phyloP scores from a whole-genome alignment of 2,113 vertebrate genomes.

The Colistium nudipinnis region DNA sequence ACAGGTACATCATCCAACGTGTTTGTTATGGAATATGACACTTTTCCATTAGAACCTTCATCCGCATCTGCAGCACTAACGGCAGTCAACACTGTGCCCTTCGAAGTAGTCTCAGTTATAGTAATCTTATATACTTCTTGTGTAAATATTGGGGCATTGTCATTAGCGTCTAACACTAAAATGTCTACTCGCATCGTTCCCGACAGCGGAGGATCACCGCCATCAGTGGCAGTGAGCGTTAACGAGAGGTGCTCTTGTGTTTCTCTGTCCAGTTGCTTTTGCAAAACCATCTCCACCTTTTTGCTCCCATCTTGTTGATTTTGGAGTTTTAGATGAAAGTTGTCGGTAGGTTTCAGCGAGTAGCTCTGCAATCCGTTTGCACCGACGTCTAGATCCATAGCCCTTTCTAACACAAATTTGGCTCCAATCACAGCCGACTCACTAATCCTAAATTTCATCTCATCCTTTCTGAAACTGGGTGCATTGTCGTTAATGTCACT shows the following conservation, averaged over 20 bases:
- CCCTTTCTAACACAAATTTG: conserved; percentile 66
- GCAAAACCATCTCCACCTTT: conserved; percentile 52
- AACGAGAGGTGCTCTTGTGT: conserved; percentile 23
- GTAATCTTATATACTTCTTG: conserved; percentile 38
- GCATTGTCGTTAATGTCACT: conserved; percentile 63
- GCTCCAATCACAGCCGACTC: conserved; percentile 62
- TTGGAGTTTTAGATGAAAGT: conserved; percentile 51
- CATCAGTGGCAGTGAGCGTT: conserved; percentile 52
- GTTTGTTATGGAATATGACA: conserved; percentile 53
- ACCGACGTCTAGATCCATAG: conserved; percentile 49
- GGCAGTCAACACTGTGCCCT: conserved; percentile 1
- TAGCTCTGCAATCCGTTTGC: conserved; percentile 57
- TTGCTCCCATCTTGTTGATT: conserved; percentile 45
- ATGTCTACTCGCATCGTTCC: conserved; percentile 63
- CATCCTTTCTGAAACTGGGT: conserved; percentile 42
- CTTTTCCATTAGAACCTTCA: conserved; percentile 40
- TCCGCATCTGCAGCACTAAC: conserved; percentile 49
- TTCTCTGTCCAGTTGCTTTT: conserved; percentile 60
- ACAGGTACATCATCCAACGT: conserved; percentile 19
- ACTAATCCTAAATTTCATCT: conserved; percentile 60
- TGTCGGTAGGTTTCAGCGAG: conserved; percentile 47
- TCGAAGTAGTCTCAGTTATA: conserved; percentile 17
- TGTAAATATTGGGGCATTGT: conserved; percentile 62
- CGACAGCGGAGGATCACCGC: conserved; percentile 61
- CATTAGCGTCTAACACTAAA: conserved; percentile 34